Evolutionary conservation across 2,888 invertebrate genomes (phyloP).

Genomic region (Nysson spinosus): DNA sequence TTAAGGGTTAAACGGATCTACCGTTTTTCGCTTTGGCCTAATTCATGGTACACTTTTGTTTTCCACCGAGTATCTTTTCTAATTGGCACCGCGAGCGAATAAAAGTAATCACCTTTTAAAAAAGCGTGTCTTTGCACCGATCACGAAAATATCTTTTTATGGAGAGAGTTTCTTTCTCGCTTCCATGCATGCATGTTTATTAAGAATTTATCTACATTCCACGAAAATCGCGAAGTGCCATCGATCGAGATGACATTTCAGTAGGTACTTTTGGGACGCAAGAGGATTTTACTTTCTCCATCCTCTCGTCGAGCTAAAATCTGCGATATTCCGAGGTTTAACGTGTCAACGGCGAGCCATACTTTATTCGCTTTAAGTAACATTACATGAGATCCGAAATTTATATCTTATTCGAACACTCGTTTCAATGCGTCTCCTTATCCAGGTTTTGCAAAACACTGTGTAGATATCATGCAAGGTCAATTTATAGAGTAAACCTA

Average conservation of each 20-base stretch:
- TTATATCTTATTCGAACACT: no score
- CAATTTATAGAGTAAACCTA: no score
- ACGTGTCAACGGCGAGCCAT: no score
- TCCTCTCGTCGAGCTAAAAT: background rate
- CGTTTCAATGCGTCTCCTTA: no score
- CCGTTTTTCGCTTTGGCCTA: conserved; percentile 53
- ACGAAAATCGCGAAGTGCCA: background rate
- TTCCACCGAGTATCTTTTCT: conserved; percentile 28
- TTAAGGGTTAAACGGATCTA: conserved; percentile 40
- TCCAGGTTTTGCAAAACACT: no score
- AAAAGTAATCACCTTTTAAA: background rate
- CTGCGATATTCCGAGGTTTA: no score
- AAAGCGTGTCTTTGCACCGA: conserved; percentile 11
- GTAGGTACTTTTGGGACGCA: background rate
- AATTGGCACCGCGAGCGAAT: conserved; percentile 21
- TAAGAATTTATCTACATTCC: conserved; percentile 9
- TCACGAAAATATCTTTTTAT: conserved; percentile 5
- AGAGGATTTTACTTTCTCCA: background rate
- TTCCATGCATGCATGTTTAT: conserved; percentile 17
- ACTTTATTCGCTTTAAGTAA: no score
- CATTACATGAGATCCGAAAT: no score
- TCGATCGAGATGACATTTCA: background rate
- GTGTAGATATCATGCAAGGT: no score
- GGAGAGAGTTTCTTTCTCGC: background rate
- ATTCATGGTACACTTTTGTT: conserved; percentile 23